These are phyloP conservation scores for Acanthochromis polyacanthus DNA, from an alignment of 2,113 vertebrate genomes.

Conservation along the genomic window DNA sequence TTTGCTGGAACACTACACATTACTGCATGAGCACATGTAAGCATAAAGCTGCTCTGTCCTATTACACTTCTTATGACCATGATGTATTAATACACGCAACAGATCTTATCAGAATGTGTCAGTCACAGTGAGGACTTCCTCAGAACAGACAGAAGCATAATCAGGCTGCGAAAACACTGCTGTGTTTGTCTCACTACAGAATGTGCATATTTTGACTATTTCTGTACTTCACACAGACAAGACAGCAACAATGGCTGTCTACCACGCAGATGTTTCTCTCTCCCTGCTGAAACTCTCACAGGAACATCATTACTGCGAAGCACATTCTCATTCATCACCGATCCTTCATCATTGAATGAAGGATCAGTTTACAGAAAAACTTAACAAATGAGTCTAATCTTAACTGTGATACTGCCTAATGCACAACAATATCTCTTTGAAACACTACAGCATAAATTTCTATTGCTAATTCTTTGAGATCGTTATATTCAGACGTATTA, in stretches of 20 bases:
- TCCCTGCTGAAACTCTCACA: slow-evolving; percentile 23
- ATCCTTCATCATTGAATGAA: too few species aligned
- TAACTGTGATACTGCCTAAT: not conserved
- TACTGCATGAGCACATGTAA: not conserved
- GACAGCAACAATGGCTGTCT: slow-evolving; percentile 36
- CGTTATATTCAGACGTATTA: not conserved
- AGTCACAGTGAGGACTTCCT: slow-evolving; percentile 20
- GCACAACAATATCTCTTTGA: slow-evolving; percentile 12
- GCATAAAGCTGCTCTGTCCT: not conserved
- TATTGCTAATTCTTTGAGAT: not conserved
- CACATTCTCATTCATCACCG: slow-evolving; percentile 44
- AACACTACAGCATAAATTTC: not conserved
- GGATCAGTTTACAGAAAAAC: slow-evolving; percentile 13
- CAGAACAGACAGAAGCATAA: slow-evolving; percentile 35
- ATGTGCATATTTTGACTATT: slow-evolving; percentile 38
- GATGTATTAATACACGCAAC: slow-evolving; percentile 4
- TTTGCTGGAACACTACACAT: not conserved
- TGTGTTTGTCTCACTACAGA: slow-evolving; percentile 36
- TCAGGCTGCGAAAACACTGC: slow-evolving; percentile 40
- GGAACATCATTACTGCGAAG: slow-evolving; percentile 26
- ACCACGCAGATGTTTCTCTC: slow-evolving; percentile 35
- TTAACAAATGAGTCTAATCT: slow-evolving; percentile 17
- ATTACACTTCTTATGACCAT: not conserved
- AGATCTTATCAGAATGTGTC: slow-evolving; percentile 29
- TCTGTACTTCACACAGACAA: slow-evolving; percentile 37